A percentile compares a stretch with the other conserved stretches of the same genome.
Evolutionary conservation across 1,140 invertebrate species (phyloP).

Genomic region (Lasioglossum baleicum): DNA sequence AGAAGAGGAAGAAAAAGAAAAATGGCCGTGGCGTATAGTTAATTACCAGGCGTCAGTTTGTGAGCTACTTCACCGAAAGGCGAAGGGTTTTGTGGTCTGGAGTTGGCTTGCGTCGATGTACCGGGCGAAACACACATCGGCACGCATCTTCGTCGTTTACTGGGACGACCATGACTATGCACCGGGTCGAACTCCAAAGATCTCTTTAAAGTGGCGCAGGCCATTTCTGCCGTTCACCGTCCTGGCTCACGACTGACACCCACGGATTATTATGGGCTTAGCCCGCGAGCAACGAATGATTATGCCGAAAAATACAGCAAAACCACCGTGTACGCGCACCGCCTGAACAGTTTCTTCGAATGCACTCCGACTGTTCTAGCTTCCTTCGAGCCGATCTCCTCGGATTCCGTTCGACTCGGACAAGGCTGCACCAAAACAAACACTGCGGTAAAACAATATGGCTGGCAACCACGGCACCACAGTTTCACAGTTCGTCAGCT

Average conservation of each 20-base stretch:
- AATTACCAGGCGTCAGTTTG: slow-evolving; percentile 92
- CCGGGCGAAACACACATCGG: slow-evolving; percentile 88
- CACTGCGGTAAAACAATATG: slow-evolving; percentile 72
- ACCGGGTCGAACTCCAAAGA: slow-evolving; percentile 95
- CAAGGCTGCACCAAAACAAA: slow-evolving; percentile 72
- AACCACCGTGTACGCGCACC: slow-evolving; percentile 34
- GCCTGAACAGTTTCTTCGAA: slow-evolving; percentile 31
- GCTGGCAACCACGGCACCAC: slow-evolving; percentile 57
- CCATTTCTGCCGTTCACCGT: slow-evolving; percentile 85
- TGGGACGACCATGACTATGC: slow-evolving; percentile 87
- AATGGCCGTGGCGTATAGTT: slow-evolving; percentile 71
- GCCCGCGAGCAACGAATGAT: slow-evolving; percentile 27
- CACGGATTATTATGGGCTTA: slow-evolving; percentile 38
- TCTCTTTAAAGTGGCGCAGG: slow-evolving; percentile 96
- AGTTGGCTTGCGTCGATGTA: slow-evolving; percentile 82
- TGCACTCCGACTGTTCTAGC: slow-evolving; percentile 14
- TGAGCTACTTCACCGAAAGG: slow-evolving; percentile 88
- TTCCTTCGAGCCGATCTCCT: slow-evolving; percentile 38
- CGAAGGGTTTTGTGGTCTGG: slow-evolving; percentile 81
- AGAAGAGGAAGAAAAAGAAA: slow-evolving; percentile 56
- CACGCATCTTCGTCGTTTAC: slow-evolving; percentile 92
- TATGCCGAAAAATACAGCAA: slow-evolving; percentile 39
- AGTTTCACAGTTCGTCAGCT: slow-evolving; percentile 38
- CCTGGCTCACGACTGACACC: slow-evolving; percentile 58
- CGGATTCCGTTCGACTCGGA: slow-evolving; percentile 42